phyloP scores from a whole-genome alignment of 2,113 vertebrate species.

The Petrocephalus zakoni region DNA sequence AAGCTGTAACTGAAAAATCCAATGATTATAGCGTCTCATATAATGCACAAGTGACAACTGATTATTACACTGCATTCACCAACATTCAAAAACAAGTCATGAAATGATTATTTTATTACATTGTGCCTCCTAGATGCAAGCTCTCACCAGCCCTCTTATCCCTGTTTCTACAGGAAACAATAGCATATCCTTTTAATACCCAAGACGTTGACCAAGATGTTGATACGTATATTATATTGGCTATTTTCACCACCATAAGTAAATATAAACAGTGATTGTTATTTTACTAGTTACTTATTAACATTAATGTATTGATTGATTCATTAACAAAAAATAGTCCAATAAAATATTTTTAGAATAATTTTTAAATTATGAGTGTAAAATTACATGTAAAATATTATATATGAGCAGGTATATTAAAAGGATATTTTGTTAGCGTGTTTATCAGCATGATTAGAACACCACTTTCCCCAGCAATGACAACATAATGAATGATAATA shows the following conservation, averaged over 20 bases:
- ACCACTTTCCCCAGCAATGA: not conserved
- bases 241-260: not conserved
- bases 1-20: not conserved
- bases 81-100: not conserved
- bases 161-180: conserved; percentile 29
- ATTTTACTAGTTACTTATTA: not conserved
- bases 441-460: conserved; percentile 20
- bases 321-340: not conserved
- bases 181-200: conserved; percentile 44
- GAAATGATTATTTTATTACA: not conserved
- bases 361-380: not conserved
- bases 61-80: not conserved
- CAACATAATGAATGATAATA: not conserved
- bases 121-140: conserved; percentile 13
- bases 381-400: not conserved
- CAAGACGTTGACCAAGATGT: not conserved
- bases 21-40: not conserved
- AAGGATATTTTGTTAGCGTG: conserved; percentile 36
- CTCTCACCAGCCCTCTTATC: conserved; percentile 7
- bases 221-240: not conserved
- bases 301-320: not conserved
- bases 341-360: not conserved
- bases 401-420: conserved; percentile 27
- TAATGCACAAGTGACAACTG: not conserved
- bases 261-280: not conserved